Evolutionary conservation across 2,888 invertebrate genomes (phyloP), one percentile per base, ranked within the genome.

Genomic region (Ectropis crepuscularia): DNA sequence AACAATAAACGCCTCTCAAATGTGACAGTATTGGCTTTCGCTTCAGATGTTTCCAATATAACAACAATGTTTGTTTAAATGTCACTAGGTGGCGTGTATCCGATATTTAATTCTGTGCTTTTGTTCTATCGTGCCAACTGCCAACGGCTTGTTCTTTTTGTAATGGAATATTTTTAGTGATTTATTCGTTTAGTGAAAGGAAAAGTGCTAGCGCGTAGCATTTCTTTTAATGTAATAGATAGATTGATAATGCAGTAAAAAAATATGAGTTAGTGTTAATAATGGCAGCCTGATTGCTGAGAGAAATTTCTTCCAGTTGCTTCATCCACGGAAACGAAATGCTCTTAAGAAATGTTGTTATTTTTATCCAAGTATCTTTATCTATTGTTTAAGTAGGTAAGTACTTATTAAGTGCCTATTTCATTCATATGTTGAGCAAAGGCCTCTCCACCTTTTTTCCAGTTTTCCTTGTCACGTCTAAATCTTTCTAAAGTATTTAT

Each of bases 81-180:
- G 81, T 76, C 79, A 75, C 63, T 70, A 59, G 43, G 68, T 71
- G 71, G 66, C 63, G 53, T 73, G 73, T 77, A 66, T 64, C 72
- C 69, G 74, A 79, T 82, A 79, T 85, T 85, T 83, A 80, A 79
- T 85, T 80, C 81, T 81, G 79, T 80, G 74, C 71, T 86, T 88
- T 87, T 89, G 88, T 88, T 80, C 77, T 78, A 72, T 74, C 67
- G 79, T 86, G 86, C 85, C 88, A 87, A 87, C 83, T 86, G 86
- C 85, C 88, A 87, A 87, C 83, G 80, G 72, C 72, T 72, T 67
- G 70, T 72, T 78, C 81, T 83, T 85, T 87, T 85, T 86, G 82
- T 81, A 76, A 70, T 68, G 73, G 63, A 77, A 79, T 80, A 79
- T 74, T 76, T 75, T 68, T 57, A 61, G 67, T 80, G 77, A 81